phyloP scores from a whole-genome alignment of 1,140 invertebrate genomes.

The Drosophila ercepeae region DNA sequence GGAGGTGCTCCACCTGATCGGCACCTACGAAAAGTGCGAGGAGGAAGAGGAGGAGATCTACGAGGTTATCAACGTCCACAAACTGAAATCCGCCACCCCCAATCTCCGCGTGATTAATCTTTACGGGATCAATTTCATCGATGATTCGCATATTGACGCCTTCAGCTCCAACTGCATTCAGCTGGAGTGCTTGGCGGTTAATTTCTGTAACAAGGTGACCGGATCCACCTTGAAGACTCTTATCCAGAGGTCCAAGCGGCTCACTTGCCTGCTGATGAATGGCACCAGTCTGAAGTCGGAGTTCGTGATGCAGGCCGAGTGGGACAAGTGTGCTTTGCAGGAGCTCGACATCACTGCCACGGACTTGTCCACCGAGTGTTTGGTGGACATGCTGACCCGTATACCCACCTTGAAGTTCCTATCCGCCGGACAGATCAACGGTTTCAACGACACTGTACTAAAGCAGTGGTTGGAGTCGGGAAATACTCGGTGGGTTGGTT shows the following conservation, averaged over 20 bases:
- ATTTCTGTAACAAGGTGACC: conserved; percentile 98
- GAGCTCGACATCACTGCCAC: conserved; percentile 99
- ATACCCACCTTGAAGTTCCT: conserved; percentile 95
- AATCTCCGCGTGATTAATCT: conserved; percentile 97
- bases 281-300: conserved; percentile 97
- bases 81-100: conserved; percentile 97
- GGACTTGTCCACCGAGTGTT: conserved; percentile 96
- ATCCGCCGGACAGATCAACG: conserved; percentile 97
- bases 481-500: conserved; percentile 86
- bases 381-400: conserved; percentile 95
- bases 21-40: conserved; percentile 99
- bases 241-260: conserved; percentile 95
- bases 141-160: conserved; percentile 99
- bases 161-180: conserved; percentile 98
- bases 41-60: conserved; percentile 99
- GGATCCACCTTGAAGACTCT: conserved; percentile 98
- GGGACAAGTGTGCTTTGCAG: conserved; percentile 95
- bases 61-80: conserved; percentile 99
- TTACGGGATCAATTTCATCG: conserved; percentile 99
- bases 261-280: conserved; percentile 97
- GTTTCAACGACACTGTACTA: conserved; percentile 97
- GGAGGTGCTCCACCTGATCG: conserved; percentile 98
- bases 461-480: conserved; percentile 95
- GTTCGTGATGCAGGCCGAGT: conserved; percentile 97
- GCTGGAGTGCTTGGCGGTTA: conserved; percentile 98